Evolutionary conservation across 2,797 vertebrate genomes (phyloP), one percentile per base, ranked within the genome.

Genomic region (Lerista edwardsae): DNA sequence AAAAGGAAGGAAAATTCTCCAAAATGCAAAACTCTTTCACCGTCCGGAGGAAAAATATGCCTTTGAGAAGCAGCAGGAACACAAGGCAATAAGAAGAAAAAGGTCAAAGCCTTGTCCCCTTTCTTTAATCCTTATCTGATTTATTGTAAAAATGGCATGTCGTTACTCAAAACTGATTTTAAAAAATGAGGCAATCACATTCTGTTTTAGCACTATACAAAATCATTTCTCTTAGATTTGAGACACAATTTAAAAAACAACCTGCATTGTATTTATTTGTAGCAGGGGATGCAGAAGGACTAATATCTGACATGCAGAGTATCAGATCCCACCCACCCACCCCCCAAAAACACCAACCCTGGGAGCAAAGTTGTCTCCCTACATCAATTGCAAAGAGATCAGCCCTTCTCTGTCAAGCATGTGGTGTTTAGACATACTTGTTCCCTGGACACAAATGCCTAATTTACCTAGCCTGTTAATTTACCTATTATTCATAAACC

Each of bases 101-200:
- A 93, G 80, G 86, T 91, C 91, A 89, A 91, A 86, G 84, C 72
- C 6, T 15, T 74, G n/a, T n/a, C 86, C 93, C 92, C 92, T 86
- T 82, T 92, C 85, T 59, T 85, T 91, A 69, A 84, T 71, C 61
- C 91, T 86, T 84, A 64, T 87, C 79, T 88, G 84, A 83, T 92
- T 87, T 93, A 89, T 88, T 74, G 79, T 74, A 75, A 88, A 91
- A 87, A 36, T 80, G 82, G 61, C 80, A 83, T 62, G 84, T 79
- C 47, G 2, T 90, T 92, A 91, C 61, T 92, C 86, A 88, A 89
- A 93, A 83, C 57, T 31, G 15, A 10, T 1, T 83, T 71, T 64
- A 69, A 87, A 88, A 91, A 91, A 89, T 9, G 82, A 91, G 78
- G 75, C 51, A 34, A 79, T 89, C 82, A 27, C 1, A 0, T 36